phyloP scores from a whole-genome alignment of 2,113 vertebrate genomes.

The Morone chrysops region DNA sequence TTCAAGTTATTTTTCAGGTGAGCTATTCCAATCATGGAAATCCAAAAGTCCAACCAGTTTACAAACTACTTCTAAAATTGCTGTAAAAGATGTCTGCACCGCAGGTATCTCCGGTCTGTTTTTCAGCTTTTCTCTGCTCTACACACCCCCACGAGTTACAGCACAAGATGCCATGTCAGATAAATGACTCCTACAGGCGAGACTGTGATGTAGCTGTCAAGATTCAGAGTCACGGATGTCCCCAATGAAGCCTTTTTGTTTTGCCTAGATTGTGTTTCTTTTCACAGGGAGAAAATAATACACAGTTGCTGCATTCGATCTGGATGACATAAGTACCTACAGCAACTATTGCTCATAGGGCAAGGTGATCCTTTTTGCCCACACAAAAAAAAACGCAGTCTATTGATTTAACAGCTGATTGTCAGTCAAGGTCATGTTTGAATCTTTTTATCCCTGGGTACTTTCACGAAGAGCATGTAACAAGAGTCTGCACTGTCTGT shows the following conservation, averaged over 20 bases:
- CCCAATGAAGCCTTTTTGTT: constrained; percentile 54
- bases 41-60: constrained; percentile 42
- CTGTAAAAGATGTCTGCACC: constrained; percentile 17
- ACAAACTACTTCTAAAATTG: constrained; percentile 18
- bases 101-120: constrained; percentile 7
- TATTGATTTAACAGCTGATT: constrained; percentile 66
- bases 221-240: constrained; percentile 58
- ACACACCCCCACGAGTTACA: constrained; percentile 8
- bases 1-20: constrained; percentile 36
- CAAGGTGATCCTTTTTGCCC: constrained; percentile 51
- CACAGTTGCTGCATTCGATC: constrained; percentile 62
- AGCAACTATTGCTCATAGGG: constrained; percentile 52
- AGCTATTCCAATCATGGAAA: constrained; percentile 12
- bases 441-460: constrained; percentile 40
- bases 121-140: constrained; percentile 28
- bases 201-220: constrained; percentile 60
- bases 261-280: constrained; percentile 64
- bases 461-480: constrained; percentile 24
- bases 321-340: constrained; percentile 53
- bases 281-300: constrained; percentile 63
- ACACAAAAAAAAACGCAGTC: constrained; percentile 41
- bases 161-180: constrained; percentile 35
- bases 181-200: constrained; percentile 61
- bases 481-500: constrained; percentile 2
- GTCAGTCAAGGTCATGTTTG: constrained; percentile 63